A percentile compares a stretch with the other conserved stretches of the same genome.
These are phyloP conservation scores for Raja brachyura DNA, from an alignment of 2,113 vertebrate species.

Conservation along the genomic window DNA sequence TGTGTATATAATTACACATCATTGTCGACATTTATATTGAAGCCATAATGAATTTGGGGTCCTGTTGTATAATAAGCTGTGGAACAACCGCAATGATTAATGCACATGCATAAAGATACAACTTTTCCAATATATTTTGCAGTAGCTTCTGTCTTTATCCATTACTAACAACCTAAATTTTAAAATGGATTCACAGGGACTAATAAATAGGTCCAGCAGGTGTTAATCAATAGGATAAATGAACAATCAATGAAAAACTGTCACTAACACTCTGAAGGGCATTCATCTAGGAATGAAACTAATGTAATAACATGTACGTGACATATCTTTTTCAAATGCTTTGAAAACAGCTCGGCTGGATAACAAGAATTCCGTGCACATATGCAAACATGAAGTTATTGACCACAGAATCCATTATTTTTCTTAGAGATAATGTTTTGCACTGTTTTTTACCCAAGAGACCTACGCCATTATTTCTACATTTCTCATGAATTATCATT, in stretches of 20 bases:
- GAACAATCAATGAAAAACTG: slow-evolving; percentile 59
- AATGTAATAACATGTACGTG: slow-evolving; percentile 64
- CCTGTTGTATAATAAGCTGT: slow-evolving; percentile 1
- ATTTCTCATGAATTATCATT: slow-evolving; percentile 25
- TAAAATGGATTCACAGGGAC: slow-evolving; percentile 60
- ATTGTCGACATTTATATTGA: slow-evolving; percentile 14
- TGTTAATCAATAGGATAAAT: slow-evolving; percentile 60
- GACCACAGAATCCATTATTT: slow-evolving; percentile 31
- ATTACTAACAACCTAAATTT: slow-evolving; percentile 37
- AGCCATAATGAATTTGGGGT: not conserved
- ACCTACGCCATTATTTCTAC: not conserved
- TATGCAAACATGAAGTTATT: slow-evolving; percentile 42
- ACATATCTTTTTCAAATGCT: slow-evolving; percentile 57
- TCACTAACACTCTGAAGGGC: slow-evolving; percentile 62
- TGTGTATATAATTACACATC: slow-evolving; percentile 10
- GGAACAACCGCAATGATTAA: not conserved
- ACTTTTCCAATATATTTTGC: slow-evolving; percentile 32
- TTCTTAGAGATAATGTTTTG: slow-evolving; percentile 33
- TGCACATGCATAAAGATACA: slow-evolving; percentile 24
- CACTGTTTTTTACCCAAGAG: not conserved
- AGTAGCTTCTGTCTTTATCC: slow-evolving; percentile 33
- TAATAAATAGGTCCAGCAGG: slow-evolving; percentile 60
- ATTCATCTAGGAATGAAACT: slow-evolving; percentile 66
- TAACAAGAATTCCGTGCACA: slow-evolving; percentile 50
- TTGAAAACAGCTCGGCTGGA: slow-evolving; percentile 57